Percentiles rank a stretch among this genome's conserved stretches.
phyloP scores from a whole-genome alignment of 2,797 vertebrate genomes.

The Hoplostethus mediterraneus region DNA sequence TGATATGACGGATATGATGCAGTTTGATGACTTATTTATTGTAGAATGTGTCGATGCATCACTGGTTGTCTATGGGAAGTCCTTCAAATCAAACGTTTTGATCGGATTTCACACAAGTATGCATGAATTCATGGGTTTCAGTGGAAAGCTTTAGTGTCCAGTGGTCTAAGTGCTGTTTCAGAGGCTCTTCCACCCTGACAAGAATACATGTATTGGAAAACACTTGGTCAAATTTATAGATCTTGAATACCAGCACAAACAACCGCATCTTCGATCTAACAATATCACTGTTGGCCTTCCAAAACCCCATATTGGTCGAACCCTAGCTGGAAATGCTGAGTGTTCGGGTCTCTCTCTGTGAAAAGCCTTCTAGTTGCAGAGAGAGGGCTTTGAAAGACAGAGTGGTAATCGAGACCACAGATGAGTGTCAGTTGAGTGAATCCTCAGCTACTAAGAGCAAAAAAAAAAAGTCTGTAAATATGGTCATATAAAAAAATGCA shows the following conservation, averaged over 20 bases:
- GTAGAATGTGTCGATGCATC: not conserved
- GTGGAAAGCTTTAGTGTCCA: no score
- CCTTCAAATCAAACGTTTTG: no score
- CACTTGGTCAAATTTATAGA: not conserved
- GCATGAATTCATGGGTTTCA: no score
- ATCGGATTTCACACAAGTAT: no score
- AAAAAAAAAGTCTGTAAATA: constrained; percentile 31
- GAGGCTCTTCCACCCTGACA: no score
- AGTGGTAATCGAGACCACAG: constrained; percentile 26
- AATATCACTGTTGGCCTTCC: no score
- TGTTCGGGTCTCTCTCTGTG: constrained; percentile 31
- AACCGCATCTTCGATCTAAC: not conserved
- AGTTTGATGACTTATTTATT: not conserved
- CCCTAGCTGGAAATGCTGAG: constrained; percentile 54
- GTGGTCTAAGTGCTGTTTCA: no score
- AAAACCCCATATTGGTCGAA: no score
- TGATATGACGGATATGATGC: not conserved
- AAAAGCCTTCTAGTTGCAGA: constrained; percentile 34
- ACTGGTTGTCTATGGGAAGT: no score
- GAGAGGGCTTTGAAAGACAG: constrained; percentile 46
- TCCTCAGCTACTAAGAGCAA: not conserved
- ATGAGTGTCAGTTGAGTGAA: constrained; percentile 25
- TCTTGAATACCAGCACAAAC: not conserved
- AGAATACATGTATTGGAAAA: not conserved
- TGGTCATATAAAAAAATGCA: constrained; percentile 41